These are phyloP conservation scores for Pangasius krempfi DNA, from an alignment of 2,797 vertebrate genomes.

Conservation along the genomic window DNA sequence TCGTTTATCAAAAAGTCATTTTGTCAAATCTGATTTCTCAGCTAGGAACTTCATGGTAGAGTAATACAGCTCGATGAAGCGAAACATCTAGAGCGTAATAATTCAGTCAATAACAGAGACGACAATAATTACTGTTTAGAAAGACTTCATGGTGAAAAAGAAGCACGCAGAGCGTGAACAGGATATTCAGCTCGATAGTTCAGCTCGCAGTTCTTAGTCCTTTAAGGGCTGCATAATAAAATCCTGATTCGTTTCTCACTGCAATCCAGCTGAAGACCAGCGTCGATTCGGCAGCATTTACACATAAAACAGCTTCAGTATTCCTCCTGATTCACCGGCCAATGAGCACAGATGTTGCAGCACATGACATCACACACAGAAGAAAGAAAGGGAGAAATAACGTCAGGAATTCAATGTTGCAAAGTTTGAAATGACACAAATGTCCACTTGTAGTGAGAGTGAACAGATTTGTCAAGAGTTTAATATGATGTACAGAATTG, in stretches of 20 bases:
- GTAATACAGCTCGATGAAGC: not conserved
- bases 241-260: not conserved
- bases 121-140: not conserved
- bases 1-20: not conserved
- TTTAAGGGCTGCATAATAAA: not conserved
- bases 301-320: not conserved
- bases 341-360: not conserved
- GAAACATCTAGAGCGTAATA: conserved; percentile 9
- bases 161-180: not conserved
- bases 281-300: not conserved
- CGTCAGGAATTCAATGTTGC: too few species aligned
- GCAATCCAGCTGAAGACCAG: not conserved
- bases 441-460: too few species aligned
- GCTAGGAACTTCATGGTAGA: not conserved
- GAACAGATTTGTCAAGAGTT: not conserved
- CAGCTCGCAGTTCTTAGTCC: not conserved
- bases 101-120: not conserved
- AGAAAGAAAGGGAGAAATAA: not conserved
- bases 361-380: not conserved
- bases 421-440: too few species aligned
- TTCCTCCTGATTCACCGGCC: not conserved
- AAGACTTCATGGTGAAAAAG: not conserved
- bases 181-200: not conserved
- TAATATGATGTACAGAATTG: not conserved
- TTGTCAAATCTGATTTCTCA: not conserved